These are phyloP conservation scores for Passer montanus DNA, from an alignment of 2,113 vertebrate species.

Conservation along the genomic window DNA sequence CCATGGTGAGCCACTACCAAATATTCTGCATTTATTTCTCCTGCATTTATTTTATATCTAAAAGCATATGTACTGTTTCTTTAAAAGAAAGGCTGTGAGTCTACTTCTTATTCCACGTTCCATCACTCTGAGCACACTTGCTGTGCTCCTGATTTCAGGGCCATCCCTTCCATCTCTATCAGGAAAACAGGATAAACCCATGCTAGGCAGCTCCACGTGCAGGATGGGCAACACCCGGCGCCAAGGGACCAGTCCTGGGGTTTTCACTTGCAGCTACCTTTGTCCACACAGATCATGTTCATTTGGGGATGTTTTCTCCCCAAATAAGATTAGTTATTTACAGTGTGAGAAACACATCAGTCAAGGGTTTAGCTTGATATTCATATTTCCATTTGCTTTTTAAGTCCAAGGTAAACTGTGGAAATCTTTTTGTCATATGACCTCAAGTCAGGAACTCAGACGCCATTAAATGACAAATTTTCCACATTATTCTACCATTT, in stretches of 20 bases:
- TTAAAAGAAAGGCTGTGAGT: background rate
- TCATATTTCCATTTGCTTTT: background rate
- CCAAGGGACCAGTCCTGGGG: background rate
- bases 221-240: background rate
- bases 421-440: background rate
- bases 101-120: background rate
- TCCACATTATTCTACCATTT: background rate
- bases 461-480: background rate
- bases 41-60: background rate
- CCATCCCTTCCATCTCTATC: background rate
- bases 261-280: background rate
- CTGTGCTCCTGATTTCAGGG: background rate
- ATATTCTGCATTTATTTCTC: background rate
- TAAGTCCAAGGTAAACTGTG: background rate
- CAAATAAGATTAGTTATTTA: background rate
- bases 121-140: background rate
- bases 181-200: background rate
- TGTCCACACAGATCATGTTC: background rate
- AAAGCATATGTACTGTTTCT: background rate
- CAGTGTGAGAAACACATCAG: background rate
- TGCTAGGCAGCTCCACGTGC: accelerated
- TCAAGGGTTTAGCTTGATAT: background rate
- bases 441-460: background rate
- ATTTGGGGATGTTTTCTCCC: background rate
- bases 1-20: background rate